Conservation (phyloP, 2,797 vertebrate species). For the Holocentrus rufus region DNA sequence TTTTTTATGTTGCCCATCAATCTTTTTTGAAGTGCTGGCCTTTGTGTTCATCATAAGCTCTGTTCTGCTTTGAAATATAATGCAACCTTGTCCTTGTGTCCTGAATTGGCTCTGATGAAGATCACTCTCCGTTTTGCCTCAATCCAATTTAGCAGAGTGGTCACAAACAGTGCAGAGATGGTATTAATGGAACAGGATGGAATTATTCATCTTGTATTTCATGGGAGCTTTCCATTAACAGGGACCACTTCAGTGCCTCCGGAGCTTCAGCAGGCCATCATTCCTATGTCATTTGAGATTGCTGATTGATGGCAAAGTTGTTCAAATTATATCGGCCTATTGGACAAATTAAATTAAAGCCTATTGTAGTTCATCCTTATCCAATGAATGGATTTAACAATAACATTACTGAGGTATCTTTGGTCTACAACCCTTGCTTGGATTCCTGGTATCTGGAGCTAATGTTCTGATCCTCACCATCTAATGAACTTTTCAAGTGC, state of each 20-base stretch:
- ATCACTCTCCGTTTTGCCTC: constrained; percentile 8
- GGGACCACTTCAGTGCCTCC: constrained; percentile 10
- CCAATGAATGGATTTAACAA: not conserved
- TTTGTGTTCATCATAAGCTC: constrained; percentile 17
- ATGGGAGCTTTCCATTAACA: not conserved
- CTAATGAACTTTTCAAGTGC: too few relatives aligned
- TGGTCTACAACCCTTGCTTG: too few relatives aligned
- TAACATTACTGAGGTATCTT: too few relatives aligned
- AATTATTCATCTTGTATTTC: constrained; percentile 52
- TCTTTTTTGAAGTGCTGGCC: not conserved
- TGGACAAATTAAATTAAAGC: not conserved
- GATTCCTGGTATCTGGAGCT: too few relatives aligned
- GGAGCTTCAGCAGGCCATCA: not conserved
- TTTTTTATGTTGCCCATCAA: constrained; percentile 2
- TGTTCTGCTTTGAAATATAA: constrained; percentile 7
- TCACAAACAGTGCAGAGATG: constrained; percentile 26
- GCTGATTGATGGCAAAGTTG: not conserved
- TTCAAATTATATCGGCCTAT: not conserved
- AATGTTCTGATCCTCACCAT: too few relatives aligned
- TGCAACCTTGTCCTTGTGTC: constrained; percentile 9
- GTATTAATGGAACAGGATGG: constrained; percentile 34
- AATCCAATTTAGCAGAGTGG: constrained; percentile 39
- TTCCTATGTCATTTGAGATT: constrained; percentile 1
- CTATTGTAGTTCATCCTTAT: not conserved
- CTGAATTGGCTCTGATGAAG: constrained; percentile 15